These are phyloP conservation scores for Mechanitis mazaeus DNA, from an alignment of 2,888 invertebrate genomes.

Conservation along the genomic window DNA sequence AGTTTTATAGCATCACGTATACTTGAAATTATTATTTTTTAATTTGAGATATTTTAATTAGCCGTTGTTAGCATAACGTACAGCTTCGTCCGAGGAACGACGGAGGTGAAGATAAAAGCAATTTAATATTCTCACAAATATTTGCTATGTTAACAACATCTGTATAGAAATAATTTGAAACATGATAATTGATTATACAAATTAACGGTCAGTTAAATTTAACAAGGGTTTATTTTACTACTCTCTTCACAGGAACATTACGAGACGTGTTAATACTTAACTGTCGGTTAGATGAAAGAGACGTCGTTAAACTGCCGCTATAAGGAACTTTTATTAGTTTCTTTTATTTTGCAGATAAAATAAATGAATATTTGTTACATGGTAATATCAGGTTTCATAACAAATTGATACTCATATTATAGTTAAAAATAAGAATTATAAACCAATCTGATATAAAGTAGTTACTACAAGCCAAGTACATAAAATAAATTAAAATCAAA, in stretches of 20 bases:
- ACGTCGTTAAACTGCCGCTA: neutral
- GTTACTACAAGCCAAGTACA: no score
- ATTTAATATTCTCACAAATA: no score
- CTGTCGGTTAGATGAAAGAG: constrained; percentile 6
- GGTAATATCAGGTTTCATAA: no score
- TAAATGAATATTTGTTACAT: neutral
- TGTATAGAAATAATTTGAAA: neutral
- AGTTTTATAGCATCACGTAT: no score
- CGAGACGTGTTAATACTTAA: constrained; percentile 1
- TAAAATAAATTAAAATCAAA: no score
- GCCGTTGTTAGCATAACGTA: no score
- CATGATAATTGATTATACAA: neutral
- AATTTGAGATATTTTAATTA: constrained; percentile 1
- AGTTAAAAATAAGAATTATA: no score
- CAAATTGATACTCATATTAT: no score
- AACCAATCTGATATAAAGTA: no score
- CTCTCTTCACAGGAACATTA: constrained; percentile 3
- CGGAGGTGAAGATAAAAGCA: no score
- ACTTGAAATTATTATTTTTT: neutral
- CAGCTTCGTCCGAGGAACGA: no score
- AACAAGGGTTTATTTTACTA: constrained; percentile 2
- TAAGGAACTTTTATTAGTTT: neutral
- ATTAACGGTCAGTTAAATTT: neutral
- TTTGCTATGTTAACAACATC: no score
- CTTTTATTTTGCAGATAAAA: neutral